Base-by-base conservation (phyloP, 2,888 invertebrate species). In the Sinohyriopsis cumingii region DNA sequence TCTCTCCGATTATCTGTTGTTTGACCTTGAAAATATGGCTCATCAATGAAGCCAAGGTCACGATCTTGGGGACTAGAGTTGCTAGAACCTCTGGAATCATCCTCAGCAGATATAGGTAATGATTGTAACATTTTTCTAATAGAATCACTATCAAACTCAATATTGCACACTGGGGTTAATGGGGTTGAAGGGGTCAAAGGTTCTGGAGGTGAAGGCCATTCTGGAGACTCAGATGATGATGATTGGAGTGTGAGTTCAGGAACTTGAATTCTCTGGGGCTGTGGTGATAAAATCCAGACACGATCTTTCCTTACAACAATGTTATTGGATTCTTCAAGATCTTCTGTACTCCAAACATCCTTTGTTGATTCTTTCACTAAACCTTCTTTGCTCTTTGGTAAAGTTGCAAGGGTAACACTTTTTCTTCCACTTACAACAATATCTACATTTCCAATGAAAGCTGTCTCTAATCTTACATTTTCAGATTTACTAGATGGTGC, bases 71-170 rank as follows among this genome's bases (percentile, higher is more conserved):
- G 68, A 70, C 77, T 77, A 62, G 73, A 70, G 18, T 68, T 68
- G 75, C 75, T 75, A 22, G 73, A 73, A 19, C 69, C 71, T 22
- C 75, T 75, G 25, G 73, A 73, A 19, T 71, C 71, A 25, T 65
- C 64, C 68, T 84, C 80, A 0, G 86, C 84, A 20, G 85, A 84
- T 18, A 81, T 80, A 33, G 96, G 95, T 94, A 98, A 95, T 65
- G 97, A 96, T 88, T 97, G 96, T 83, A 98, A 92, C 95, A 98
- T 96, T 78, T 96, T 93, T 90, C 97, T 97, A 83, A 98, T 92
- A 15, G 96, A 96, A 88, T 94, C 94, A 86, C 95, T 94, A 90
- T 96, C 96, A 90, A 94, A 90, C 72, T 89, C 90, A 76, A 91
- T 86, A 71, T 85, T 86, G 69, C 81, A 82, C 9, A 81, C 76